Evolutionary conservation across 1,140 invertebrate genomes (phyloP), one percentile per base, ranked within the genome.

Genomic region (Dolichoris vasculosae): DNA sequence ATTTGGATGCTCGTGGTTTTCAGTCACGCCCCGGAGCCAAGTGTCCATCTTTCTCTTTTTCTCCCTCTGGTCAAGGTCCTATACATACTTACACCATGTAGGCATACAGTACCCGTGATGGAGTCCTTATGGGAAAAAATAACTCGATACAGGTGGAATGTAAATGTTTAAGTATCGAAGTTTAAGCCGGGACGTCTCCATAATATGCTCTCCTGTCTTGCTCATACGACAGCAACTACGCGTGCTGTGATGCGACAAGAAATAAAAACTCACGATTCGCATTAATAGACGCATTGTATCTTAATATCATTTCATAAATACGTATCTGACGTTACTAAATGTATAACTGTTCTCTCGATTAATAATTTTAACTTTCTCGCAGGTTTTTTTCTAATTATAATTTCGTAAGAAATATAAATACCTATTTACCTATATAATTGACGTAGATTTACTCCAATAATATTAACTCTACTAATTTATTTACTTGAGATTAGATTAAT

Each of bases 1-100:
- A 89, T 93, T 93, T 92, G 91, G 89, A 90, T 89, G 88, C 85
- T 89, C 89, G 91, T 90, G 92, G 92, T 93, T 93, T 93, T 90
- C 89, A 91, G 92, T 93, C 92, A 93, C 92, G 92, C 92, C 92
- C 90, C 90, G 88, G 82, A 89, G 84, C 85, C 79, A 85, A 84
- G 86, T 85, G 30, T 48, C 76, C 48, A 3, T 23, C 76, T 38
- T 46, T 13, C 79, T 69, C 82, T 81, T 86, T 23, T 8, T 38
- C 67, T 55, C 46, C 1, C 38, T 1, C 23, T 43, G 20, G 17
- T 35, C 11, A 4, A 17, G 38, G 23, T 26, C 26, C 26, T 40
- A 38, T 13, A 73, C 38, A 43, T 9, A 69, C 6, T 15, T 2
- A 40, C 23, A 0, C 0, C 69, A 8, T 32, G 9, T 67, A 32